Evolutionary conservation across 2,113 vertebrate genomes (phyloP).

Genomic region (Ceyx melanurus): DNA sequence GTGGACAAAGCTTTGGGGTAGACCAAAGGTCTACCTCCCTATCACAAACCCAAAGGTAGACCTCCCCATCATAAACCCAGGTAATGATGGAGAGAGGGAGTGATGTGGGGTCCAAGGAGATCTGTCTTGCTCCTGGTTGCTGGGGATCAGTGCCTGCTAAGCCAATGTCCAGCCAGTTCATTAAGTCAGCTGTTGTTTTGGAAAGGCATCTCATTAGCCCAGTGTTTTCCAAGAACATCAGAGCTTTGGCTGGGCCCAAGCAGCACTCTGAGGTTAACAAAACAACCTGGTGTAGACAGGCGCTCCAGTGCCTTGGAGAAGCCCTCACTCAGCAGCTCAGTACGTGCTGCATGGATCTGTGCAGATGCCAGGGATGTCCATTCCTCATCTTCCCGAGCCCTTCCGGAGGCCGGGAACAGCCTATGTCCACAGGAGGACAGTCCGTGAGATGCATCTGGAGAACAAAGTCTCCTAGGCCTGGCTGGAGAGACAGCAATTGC

Average conservation of each 20-base stretch:
- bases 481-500: background rate
- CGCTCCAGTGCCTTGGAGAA: background rate
- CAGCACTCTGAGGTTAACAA: slow-evolving; percentile 52
- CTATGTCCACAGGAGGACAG: background rate
- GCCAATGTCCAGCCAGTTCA: accelerated
- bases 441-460: background rate
- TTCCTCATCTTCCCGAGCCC: background rate
- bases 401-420: background rate
- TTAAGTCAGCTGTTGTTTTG: slow-evolving; percentile 9
- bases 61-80: background rate
- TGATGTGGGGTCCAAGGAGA: background rate
- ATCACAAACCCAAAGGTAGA: background rate
- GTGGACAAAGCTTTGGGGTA: background rate
- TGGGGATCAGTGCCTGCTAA: background rate
- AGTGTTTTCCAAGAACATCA: slow-evolving; percentile 39
- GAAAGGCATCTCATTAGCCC: background rate
- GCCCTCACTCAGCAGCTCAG: background rate
- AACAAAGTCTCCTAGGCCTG: background rate
- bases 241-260: slow-evolving; percentile 30
- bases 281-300: slow-evolving; percentile 36
- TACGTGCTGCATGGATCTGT: accelerated
- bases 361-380: background rate
- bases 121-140: accelerated
- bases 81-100: background rate
- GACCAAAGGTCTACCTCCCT: background rate